Evolutionary conservation across 2,797 vertebrate genomes (phyloP), one percentile per base, ranked within the genome.

Genomic region (Sebastes taczanowskii): DNA sequence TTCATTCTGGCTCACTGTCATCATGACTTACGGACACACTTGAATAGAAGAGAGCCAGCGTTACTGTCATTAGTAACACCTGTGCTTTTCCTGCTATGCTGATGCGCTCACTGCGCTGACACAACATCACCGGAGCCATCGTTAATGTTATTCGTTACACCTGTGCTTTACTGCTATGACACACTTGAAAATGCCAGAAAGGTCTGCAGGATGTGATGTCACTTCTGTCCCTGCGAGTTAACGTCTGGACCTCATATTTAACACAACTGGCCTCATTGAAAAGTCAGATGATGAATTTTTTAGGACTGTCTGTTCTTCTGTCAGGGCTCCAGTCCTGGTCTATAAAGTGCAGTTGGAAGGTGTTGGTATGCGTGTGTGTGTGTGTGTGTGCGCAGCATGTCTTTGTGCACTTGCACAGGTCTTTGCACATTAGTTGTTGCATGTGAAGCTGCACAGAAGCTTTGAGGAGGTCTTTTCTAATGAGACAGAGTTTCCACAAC

Each of bases 221-320:
- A 3, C 42, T 29, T 60, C 23, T 65, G 4, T 14, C 34, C 22
- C 29, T 34, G 18, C 16, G 30, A 66, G 29, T 18, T 34, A 9
- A 60, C 10, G 35, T 3, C 14, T 27, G 49, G 38, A 18, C 38
- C 4, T 7, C 66, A 46, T 65, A 68, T 78, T 77, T 30, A 30
- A 55, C 5, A n/a, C 22, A 34, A 25, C 22, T 38, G 29, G 8
- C 25, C n/a, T 52, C 14, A 13, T 23, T 64, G 25, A 58, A 56
- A 71, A 62, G 35, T 58, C 29, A 25, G 30, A 67, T 73, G 56
- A 78, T 72, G 22, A 32, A 20, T 42, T 56, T 62, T 77, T 71
- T 20, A 75, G 11, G 38, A 30, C 27, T 3, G 67, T 58, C 46
- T 23, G 52, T 22, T 22, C 52, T 53, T 27, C 32, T 42, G 14